These are phyloP conservation scores for Porites lobata DNA, from an alignment of 92 coral and sea anemone genomes.

Conservation along the genomic window DNA sequence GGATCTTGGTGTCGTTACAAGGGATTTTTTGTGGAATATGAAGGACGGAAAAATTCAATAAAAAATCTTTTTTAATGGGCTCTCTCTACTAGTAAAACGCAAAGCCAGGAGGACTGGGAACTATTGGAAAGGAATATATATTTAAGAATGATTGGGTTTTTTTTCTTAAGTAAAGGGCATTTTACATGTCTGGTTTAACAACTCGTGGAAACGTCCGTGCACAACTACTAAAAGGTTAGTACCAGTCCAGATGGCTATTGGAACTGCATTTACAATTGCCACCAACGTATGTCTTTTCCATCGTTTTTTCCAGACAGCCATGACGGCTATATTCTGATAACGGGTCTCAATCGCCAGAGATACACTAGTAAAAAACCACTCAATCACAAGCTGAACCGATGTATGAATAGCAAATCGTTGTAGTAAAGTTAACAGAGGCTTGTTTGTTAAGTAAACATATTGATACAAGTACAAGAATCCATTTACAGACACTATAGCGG, in stretches of 20 bases:
- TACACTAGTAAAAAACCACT: conserved; percentile 52
- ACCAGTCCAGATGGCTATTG: conserved; percentile 16
- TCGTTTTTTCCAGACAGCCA: conserved; percentile 43
- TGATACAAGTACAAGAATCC: conserved; percentile 20
- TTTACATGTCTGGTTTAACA: not conserved
- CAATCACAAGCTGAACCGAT: conserved; percentile 36
- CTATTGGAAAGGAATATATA: no score
- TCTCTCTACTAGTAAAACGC: no score
- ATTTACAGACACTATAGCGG: conserved; percentile 35
- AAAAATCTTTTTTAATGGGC: no score
- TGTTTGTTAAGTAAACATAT: not conserved
- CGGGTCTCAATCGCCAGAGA: conserved; percentile 51
- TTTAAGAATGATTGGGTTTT: no score
- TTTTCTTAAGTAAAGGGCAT: not conserved
- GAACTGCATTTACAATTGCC: not conserved
- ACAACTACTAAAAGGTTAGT: not conserved
- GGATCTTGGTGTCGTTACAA: no score
- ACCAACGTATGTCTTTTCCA: conserved; percentile 28
- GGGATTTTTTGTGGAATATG: no score
- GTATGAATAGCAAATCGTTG: not conserved
- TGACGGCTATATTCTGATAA: conserved; percentile 59
- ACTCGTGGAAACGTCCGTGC: not conserved
- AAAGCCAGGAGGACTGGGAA: no score
- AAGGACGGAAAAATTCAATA: no score
- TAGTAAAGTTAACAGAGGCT: not conserved